Evolutionary conservation across 2,113 vertebrate genomes (phyloP).

Genomic region (Onychostoma macrolepis): DNA sequence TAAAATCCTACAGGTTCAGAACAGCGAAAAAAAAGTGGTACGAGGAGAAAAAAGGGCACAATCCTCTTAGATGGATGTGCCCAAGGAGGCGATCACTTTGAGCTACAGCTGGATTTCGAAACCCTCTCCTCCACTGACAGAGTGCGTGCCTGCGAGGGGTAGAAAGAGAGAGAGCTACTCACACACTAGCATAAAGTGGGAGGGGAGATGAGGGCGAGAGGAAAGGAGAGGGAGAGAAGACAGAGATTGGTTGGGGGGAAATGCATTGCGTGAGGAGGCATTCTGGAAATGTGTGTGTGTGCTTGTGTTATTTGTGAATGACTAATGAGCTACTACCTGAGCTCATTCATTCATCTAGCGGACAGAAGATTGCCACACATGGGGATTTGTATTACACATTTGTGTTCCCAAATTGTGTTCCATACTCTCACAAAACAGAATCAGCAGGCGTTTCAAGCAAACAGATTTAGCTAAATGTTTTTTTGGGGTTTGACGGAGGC

Average conservation of each 20-base stretch:
- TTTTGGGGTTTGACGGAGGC: background rate
- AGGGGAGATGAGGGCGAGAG: conserved; percentile 36
- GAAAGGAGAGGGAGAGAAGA: conserved; percentile 27
- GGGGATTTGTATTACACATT: background rate
- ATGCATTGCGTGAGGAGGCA: background rate
- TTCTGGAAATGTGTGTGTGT: conserved; percentile 23
- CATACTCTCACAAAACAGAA: too few relatives aligned
- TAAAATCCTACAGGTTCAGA: conserved; percentile 29
- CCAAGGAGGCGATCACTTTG: conserved; percentile 52
- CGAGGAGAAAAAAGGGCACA: conserved; percentile 28
- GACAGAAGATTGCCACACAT: conserved; percentile 8
- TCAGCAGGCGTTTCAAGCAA: background rate
- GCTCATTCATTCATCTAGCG: background rate
- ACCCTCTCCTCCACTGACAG: conserved; percentile 59
- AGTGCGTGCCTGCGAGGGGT: conserved; percentile 49
- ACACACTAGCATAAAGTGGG: conserved; percentile 32
- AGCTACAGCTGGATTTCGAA: conserved; percentile 66
- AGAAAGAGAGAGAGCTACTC: conserved; percentile 35
- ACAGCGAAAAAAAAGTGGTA: conserved; percentile 40
- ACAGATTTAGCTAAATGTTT: background rate
- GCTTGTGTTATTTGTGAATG: conserved; percentile 31
- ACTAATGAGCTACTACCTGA: conserved; percentile 26
- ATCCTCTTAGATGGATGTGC: conserved; percentile 8
- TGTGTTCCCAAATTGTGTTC: too few relatives aligned
- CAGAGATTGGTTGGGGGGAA: conserved; percentile 27